Evolutionary conservation across 2,888 invertebrate species (phyloP), one percentile per base, ranked within the genome.

Genomic region (Timema cristinae): DNA sequence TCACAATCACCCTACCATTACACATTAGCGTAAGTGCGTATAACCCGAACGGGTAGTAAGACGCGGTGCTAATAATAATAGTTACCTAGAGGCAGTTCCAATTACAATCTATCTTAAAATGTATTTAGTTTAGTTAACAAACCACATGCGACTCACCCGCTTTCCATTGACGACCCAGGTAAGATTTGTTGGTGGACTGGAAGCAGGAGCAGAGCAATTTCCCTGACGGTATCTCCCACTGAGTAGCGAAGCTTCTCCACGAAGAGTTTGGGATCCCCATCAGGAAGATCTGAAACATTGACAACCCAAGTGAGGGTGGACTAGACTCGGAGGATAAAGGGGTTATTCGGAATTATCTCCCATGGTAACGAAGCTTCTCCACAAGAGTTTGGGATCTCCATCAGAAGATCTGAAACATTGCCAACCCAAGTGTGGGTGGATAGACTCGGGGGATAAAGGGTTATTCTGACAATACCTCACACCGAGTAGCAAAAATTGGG

Each of bases 211-310:
- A 9, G 88, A 88, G 79, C 91, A 91, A 73, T 90, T 90, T 66
- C 88, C 72, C 87, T 86, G 75, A 91, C 83, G 13, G 85, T 87
- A 73, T 90, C 90, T 6, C 90, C 90, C 73, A 89, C 87, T 75
- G 90, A 89, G 81, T 90, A 89, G 82, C 90, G 86, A 77, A 86
- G 87, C 77, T 90, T 88, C 80, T 90, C 91, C 71, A 89, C 86
- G 76, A 85, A 85, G 81, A 90, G 81, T 80, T 86, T 85, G 50
- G 90, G 89, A 74, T 86, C 86, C 80, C 89, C 89, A 76, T 87
- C 85, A 52, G 90, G 90, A 74, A 89, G 84, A 80, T 87, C 91
- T 91, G 86, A 11, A 63, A 63, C 32, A 32, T 32, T 32, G 32
- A 32, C 32, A 32, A 32, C 32, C 4, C 32, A 32, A 4, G 32